Evolutionary conservation across 2,113 vertebrate species (phyloP), one percentile per base, ranked within the genome.

Genomic region (Tragelaphus buxtoni): DNA sequence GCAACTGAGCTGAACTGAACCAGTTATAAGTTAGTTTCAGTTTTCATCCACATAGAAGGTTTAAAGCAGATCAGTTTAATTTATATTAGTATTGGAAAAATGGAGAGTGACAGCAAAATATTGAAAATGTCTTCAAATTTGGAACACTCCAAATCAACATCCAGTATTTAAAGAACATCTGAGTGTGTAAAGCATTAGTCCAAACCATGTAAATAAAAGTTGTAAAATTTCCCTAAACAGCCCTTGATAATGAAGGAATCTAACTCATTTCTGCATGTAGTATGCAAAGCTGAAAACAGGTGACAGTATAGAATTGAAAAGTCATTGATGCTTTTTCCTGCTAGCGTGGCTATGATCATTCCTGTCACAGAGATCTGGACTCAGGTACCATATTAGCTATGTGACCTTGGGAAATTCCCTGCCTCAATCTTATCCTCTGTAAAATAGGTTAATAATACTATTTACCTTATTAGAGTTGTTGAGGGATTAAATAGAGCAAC

Each of bases 11-110:
- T 60, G 58, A 60, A 60, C 28, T 61, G 28, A 61, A 93, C 77
- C 49, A 90, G n/a, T 88, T 83, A 91, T 96, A 96, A 97, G 88
- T 96, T 97, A 93, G 82, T 69, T 92, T 84, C 85, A 53, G 53
- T 61, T 92, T 96, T 77, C 77, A 32, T 94, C 60, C 30, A 87
- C 39, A 24, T 32, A 28, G 24, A 95, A 79, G 86, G 30, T 60
- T 94, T 63, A 56, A 90, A 45, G 49, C 60, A 88, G 77, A 76
- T 93, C 77, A 16, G 28, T 92, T 96, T 47, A n/a, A n/a, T 80
- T 95, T 95, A 58, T 65, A 20, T 90, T 90, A 11, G 58, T 90
- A 74, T 93, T 35, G 14, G 18, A 4, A 14, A 72, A 96, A 94
- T n/a, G 20, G 3, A 93, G 35, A 88, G 8, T 39, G 83, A 84